phyloP scores from a whole-genome alignment of 2,888 invertebrate species.

The Allygus modestus region DNA sequence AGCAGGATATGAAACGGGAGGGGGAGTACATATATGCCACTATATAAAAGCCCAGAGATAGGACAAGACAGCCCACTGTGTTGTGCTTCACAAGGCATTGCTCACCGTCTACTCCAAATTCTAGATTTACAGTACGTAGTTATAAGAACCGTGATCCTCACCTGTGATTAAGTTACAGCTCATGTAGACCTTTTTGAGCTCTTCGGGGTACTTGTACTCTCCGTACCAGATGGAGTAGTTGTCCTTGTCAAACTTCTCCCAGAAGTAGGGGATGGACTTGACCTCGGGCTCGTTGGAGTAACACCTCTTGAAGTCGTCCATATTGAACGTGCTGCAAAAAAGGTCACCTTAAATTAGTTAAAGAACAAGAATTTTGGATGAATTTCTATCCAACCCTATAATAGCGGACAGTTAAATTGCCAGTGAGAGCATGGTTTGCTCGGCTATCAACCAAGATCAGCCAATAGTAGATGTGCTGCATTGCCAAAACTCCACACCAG shows the following conservation, averaged over 20 bases:
- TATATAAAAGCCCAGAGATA: too few species aligned
- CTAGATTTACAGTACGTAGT: too few species aligned
- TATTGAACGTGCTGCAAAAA: slow-evolving; percentile 85
- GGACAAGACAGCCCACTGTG: too few species aligned
- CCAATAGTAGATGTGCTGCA: too few species aligned
- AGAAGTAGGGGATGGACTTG: slow-evolving; percentile 97
- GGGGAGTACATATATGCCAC: too few species aligned
- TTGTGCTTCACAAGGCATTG: too few species aligned
- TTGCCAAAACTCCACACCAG: too few species aligned
- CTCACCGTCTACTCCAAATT: too few species aligned
- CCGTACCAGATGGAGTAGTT: slow-evolving; percentile 98
- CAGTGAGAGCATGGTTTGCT: neutral
- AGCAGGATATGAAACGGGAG: too few species aligned
- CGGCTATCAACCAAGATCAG: too few species aligned
- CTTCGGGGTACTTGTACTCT: slow-evolving; percentile 97
- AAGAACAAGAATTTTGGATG: slow-evolving; percentile 69
- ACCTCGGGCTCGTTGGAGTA: slow-evolving; percentile 98
- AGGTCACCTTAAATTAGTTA: neutral
- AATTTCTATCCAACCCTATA: neutral
- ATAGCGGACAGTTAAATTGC: too few species aligned
- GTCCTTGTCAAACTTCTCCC: slow-evolving; percentile 97
- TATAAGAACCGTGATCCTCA: too few species aligned
- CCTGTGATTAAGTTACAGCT: slow-evolving; percentile 98
- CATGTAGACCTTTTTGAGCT: slow-evolving; percentile 96
- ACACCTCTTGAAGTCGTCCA: slow-evolving; percentile 98